Evolutionary conservation across 2,888 invertebrate genomes (phyloP).

Genomic region (Toxonevra muliebris): DNA sequence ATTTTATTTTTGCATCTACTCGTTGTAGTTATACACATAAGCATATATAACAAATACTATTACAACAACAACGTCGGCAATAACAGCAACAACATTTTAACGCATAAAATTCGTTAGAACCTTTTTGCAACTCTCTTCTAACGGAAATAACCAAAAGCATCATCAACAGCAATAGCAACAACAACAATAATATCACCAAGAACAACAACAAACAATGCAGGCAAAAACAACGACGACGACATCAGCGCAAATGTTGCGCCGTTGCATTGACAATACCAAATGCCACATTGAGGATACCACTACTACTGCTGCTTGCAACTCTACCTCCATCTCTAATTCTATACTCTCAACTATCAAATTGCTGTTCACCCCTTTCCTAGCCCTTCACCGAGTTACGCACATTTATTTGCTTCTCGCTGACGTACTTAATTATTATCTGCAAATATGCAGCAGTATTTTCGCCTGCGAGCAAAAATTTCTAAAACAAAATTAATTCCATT

Average conservation of each 20-base stretch:
- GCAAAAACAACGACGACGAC: not conserved
- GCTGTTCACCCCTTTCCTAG: too few species aligned
- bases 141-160: slow-evolving; percentile 13
- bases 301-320: not conserved
- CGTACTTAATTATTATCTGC: slow-evolving; percentile 64
- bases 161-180: slow-evolving; percentile 2
- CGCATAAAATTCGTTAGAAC: slow-evolving; percentile 3
- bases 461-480: slow-evolving; percentile 58
- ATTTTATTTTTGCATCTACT: not conserved
- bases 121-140: not conserved
- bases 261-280: slow-evolving; percentile 1
- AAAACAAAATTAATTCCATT: slow-evolving; percentile 65
- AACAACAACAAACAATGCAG: not conserved
- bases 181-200: not conserved
- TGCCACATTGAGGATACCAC: not conserved
- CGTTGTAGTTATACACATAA: not conserved
- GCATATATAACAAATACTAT: not conserved
- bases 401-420: slow-evolving; percentile 41
- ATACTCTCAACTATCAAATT: too few species aligned
- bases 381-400: too few species aligned
- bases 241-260: not conserved
- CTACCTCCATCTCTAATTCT: too few species aligned
- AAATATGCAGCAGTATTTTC: slow-evolving; percentile 56
- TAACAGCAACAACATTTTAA: not conserved
- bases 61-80: not conserved